Evolutionary conservation across 1,140 invertebrate species (phyloP).

Genomic region (Cylas formicarius): DNA sequence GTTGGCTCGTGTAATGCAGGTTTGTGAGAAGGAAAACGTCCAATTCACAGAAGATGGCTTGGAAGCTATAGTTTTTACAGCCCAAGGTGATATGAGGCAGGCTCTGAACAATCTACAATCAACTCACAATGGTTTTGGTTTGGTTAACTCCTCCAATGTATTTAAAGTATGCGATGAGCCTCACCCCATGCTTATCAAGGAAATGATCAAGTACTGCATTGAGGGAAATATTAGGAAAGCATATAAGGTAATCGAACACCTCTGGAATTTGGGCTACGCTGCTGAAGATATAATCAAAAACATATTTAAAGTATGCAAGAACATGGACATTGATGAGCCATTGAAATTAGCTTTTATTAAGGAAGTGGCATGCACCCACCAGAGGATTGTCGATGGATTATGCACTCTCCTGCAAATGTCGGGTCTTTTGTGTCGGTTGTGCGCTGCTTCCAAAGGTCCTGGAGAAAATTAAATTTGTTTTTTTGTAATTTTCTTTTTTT

Average conservation of each 20-base stretch:
- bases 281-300: conserved; percentile 94
- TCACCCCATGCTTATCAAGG: conserved; percentile 87
- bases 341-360: conserved; percentile 83
- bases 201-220: conserved; percentile 84
- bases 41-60: conserved; percentile 90
- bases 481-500: background rate
- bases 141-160: conserved; percentile 92
- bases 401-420: conserved; percentile 84
- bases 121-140: conserved; percentile 89
- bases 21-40: conserved; percentile 70
- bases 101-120: conserved; percentile 98
- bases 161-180: conserved; percentile 99
- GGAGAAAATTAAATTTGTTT: conserved; percentile 8
- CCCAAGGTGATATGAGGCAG: conserved; percentile 97
- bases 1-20: conserved; percentile 67
- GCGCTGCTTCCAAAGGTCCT: conserved; percentile 38
- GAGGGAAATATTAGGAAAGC: conserved; percentile 79
- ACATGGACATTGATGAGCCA: conserved; percentile 69
- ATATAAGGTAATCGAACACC: conserved; percentile 76
- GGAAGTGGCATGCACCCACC: conserved; percentile 88
- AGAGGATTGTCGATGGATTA: conserved; percentile 84
- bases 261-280: conserved; percentile 92
- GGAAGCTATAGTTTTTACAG: conserved; percentile 95
- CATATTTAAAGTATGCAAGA: conserved; percentile 90
- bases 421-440: conserved; percentile 77